Percentiles rank a stretch among this genome's conserved stretches.
Conservation (phyloP, 2,113 vertebrate species). For the Sceloporus tristichus region DNA sequence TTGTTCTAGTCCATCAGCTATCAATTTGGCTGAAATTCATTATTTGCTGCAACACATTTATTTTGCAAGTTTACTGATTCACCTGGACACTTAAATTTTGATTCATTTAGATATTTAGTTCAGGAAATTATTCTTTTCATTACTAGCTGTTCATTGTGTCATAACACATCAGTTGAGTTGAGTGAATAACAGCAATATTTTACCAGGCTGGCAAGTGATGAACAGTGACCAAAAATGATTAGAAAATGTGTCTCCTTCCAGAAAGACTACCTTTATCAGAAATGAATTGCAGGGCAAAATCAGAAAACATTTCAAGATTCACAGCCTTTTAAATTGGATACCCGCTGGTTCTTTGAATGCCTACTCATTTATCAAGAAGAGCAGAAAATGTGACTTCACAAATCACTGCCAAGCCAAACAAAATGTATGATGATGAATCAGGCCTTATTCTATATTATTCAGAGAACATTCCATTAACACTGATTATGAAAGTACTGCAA, state of each 20-base stretch:
- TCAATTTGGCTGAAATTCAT: background rate
- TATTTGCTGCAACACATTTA: background rate
- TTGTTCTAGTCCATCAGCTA: background rate
- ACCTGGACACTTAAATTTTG: background rate
- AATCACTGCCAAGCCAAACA: background rate
- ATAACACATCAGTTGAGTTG: background rate
- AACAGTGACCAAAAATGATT: background rate
- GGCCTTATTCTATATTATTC: background rate
- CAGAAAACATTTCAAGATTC: background rate
- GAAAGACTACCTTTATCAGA: background rate
- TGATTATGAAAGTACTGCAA: background rate
- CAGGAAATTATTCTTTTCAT: background rate
- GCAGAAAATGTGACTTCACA: background rate
- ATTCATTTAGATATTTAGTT: background rate
- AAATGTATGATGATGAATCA: background rate
- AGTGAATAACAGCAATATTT: background rate
- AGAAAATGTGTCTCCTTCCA: background rate
- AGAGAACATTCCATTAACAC: background rate
- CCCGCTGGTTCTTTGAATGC: background rate
- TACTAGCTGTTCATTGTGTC: background rate
- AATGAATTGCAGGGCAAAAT: background rate
- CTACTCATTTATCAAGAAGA: constrained; percentile 5
- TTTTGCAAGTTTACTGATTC: background rate
- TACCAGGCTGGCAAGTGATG: background rate
- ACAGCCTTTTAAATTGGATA: constrained; percentile 9